phyloP scores from a whole-genome alignment of 30 jellyfish, hydroid and myxozoan genomes.

The Aurelia sp. region DNA sequence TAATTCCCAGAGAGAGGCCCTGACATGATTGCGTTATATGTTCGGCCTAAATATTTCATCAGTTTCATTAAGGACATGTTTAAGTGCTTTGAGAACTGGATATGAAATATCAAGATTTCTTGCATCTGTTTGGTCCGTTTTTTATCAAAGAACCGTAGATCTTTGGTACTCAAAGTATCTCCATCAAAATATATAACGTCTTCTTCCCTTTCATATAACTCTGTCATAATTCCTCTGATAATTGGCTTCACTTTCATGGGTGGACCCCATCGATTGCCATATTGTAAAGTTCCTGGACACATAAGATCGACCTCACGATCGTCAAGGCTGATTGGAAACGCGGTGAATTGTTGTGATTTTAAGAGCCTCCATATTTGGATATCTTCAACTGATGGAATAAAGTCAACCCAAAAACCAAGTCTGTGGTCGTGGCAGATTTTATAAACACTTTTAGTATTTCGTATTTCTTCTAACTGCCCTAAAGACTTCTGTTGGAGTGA shows the following conservation, averaged over 20 bases:
- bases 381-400: conserved; percentile 88
- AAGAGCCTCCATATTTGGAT: conserved; percentile 86
- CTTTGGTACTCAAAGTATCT: conserved; percentile 86
- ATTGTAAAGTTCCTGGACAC: conserved; percentile 88
- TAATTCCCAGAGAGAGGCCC: conserved; percentile 54
- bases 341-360: conserved; percentile 80
- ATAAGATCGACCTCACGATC: conserved; percentile 53
- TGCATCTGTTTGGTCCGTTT: conserved; percentile 75
- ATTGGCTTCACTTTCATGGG: conserved; percentile 86
- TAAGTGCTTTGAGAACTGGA: conserved; percentile 73
- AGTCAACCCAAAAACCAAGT: conserved; percentile 94
- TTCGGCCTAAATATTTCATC: conserved; percentile 51
- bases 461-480: conserved; percentile 9
- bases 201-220: conserved; percentile 70
- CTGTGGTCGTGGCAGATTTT: conserved; percentile 90
- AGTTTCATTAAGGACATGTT: conserved; percentile 41
- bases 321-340: conserved; percentile 70
- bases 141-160: conserved; percentile 84
- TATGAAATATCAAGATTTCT: conserved; percentile 72
- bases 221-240: conserved; percentile 84
- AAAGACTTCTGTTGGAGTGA: conserved; percentile 37
- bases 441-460: conserved; percentile 13
- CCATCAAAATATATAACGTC: conserved; percentile 82
- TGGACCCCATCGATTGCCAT: conserved; percentile 94
- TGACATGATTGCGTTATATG: conserved; percentile 80